Conservation (phyloP, 2,113 vertebrate species). For the Rutilus rutilus region DNA sequence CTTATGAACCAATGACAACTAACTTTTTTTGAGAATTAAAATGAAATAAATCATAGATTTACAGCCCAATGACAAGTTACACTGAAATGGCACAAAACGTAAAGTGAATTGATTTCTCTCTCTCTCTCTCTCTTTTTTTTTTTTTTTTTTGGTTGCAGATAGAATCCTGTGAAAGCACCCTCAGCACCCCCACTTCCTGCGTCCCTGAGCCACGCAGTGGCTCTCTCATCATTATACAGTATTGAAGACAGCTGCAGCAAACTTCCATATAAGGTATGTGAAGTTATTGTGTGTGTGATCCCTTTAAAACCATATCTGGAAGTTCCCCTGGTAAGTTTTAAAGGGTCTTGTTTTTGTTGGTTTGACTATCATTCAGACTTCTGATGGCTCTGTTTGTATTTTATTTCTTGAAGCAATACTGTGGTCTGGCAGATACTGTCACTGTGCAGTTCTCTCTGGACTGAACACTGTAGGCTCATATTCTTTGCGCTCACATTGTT, state of each 20-base stretch:
- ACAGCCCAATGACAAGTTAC: neutral
- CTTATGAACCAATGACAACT: neutral
- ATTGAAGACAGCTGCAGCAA: constrained; percentile 10
- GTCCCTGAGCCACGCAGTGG: neutral
- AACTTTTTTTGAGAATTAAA: neutral
- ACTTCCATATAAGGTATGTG: constrained; percentile 5
- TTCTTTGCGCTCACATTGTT: neutral
- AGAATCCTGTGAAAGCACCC: neutral
- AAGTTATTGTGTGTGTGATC: constrained; percentile 13
- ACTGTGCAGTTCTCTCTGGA: constrained; percentile 13
- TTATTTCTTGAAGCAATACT: constrained; percentile 18
- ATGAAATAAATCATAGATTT: neutral
- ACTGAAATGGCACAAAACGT: neutral
- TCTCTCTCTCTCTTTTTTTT: no score
- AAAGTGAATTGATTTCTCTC: neutral
- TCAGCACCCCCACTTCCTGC: neutral
- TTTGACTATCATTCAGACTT: constrained; percentile 14
- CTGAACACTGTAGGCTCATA: neutral
- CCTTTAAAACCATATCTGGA: constrained; percentile 37
- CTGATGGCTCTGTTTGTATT: constrained; percentile 11
- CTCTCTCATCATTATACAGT: neutral
- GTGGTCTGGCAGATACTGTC: constrained; percentile 27
- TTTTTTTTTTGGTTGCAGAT: neutral
- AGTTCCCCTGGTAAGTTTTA: constrained; percentile 39
- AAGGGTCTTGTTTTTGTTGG: constrained; percentile 28